Percentiles rank a stretch among this genome's conserved stretches.
Conservation (phyloP, 2,113 vertebrate species). For the Tinamus guttatus region DNA sequence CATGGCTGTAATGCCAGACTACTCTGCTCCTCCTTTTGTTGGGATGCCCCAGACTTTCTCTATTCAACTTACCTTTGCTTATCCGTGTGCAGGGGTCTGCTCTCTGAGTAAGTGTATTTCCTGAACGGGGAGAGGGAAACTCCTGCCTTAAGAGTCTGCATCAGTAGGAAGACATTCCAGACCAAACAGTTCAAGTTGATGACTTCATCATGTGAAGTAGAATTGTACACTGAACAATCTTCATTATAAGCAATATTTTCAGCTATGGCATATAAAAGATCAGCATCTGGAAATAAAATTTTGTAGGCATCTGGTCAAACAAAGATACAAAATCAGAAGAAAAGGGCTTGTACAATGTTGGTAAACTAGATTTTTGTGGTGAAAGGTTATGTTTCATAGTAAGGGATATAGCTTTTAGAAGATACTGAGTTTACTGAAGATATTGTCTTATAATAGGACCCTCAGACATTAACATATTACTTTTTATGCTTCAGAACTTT, state of each 20-base stretch:
- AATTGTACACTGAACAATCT: neutral
- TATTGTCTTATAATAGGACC: neutral
- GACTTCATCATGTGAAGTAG: neutral
- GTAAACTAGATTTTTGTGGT: neutral
- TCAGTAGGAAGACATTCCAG: neutral
- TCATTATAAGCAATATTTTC: neutral
- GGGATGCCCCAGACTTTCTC: neutral
- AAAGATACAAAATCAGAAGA: neutral
- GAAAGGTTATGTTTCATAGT: neutral
- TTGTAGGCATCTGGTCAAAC: neutral
- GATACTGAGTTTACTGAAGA: neutral
- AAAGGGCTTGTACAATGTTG: neutral
- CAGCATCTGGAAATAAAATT: neutral
- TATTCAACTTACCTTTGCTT: neutral
- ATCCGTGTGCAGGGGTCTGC: accelerated
- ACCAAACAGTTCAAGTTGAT: neutral
- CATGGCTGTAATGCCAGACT: neutral
- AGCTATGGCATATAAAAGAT: neutral
- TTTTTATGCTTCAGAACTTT: neutral
- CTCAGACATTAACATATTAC: neutral
- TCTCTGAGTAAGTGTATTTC: neutral
- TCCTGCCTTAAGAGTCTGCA: neutral
- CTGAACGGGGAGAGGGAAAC: neutral
- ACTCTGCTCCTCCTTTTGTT: neutral
- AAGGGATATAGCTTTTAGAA: neutral